A percentile compares a stretch with the other conserved stretches of the same genome.
phyloP scores from a whole-genome alignment of 2,888 invertebrate genomes.

The Cylindroiulus punctatus region DNA sequence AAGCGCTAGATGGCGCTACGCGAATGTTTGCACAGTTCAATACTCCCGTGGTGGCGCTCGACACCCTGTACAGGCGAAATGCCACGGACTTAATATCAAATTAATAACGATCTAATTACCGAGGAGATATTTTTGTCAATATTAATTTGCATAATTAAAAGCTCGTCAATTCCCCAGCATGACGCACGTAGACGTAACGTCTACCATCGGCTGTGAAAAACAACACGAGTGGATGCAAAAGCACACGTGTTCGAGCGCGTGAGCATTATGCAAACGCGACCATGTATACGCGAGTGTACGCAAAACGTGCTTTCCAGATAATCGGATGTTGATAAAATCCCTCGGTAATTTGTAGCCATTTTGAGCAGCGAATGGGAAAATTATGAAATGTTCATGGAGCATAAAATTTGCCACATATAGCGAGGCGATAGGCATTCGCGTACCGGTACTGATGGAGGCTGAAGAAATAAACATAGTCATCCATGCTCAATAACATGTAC shows the following conservation, averaged over 20 bases:
- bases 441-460: too few species aligned
- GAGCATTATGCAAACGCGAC: not conserved
- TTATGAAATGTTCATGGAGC: slow-evolving; percentile 9
- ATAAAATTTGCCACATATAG: slow-evolving; percentile 27
- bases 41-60: not conserved
- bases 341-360: not conserved
- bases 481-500: too few species aligned
- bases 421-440: not conserved
- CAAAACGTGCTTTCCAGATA: slow-evolving; percentile 30
- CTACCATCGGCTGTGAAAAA: not conserved
- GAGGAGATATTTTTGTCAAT: not conserved
- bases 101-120: slow-evolving; percentile 21
- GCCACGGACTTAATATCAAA: not conserved
- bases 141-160: slow-evolving; percentile 42
- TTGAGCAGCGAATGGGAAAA: slow-evolving; percentile 16
- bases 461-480: too few species aligned
- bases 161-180: slow-evolving; percentile 21
- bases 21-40: not conserved
- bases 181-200: not conserved
- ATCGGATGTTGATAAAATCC: slow-evolving; percentile 27
- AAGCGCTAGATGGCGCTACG: not conserved
- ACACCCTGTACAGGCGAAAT: not conserved
- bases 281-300: not conserved
- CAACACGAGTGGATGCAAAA: not conserved
- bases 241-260: not conserved